phyloP scores from a whole-genome alignment of 2,113 vertebrate genomes.

The Gavia stellata region DNA sequence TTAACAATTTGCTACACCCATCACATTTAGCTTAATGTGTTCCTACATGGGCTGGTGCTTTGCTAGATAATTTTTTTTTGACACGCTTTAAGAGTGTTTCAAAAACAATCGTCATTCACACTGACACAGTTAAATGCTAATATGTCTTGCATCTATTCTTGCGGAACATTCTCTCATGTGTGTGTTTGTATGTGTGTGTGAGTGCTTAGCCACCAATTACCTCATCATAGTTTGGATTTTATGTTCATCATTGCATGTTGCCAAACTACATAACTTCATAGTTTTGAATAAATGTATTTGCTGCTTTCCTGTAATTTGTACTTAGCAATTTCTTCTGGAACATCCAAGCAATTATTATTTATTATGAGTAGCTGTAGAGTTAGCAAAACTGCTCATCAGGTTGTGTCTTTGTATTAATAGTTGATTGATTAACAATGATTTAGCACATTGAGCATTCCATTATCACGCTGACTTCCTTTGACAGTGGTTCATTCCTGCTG shows the following conservation, averaged over 20 bases:
- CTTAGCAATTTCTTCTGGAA: constrained; percentile 43
- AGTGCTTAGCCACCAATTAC: constrained; percentile 49
- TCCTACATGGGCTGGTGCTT: constrained; percentile 74
- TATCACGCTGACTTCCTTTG: constrained; percentile 74
- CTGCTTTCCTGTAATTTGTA: constrained; percentile 43
- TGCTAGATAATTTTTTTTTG: constrained; percentile 47
- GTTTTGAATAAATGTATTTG: constrained; percentile 65
- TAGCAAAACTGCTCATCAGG: constrained; percentile 49
- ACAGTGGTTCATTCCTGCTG: constrained; percentile 73
- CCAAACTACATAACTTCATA: constrained; percentile 47
- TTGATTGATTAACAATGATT: constrained; percentile 62
- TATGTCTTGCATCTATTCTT: constrained; percentile 50
- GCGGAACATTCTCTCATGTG: constrained; percentile 7
- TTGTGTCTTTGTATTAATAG: constrained; percentile 57
- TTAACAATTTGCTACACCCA: constrained; percentile 64
- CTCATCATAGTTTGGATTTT: constrained; percentile 62
- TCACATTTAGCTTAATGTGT: constrained; percentile 72
- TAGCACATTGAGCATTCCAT: constrained; percentile 77
- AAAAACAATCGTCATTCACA: constrained; percentile 11
- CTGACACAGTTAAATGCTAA: constrained; percentile 62
- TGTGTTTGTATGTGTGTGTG: constrained; percentile 63
- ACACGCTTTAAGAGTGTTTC: constrained; percentile 51
- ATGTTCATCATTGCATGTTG: constrained; percentile 73
- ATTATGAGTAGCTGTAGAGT: constrained; percentile 55
- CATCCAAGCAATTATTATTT: constrained; percentile 57